A percentile compares a stretch with the other conserved stretches of the same genome.
Evolutionary conservation across 30 jellyfish, hydroid and myxozoan genomes (phyloP).

Genomic region (Cassiopea andromeda): DNA sequence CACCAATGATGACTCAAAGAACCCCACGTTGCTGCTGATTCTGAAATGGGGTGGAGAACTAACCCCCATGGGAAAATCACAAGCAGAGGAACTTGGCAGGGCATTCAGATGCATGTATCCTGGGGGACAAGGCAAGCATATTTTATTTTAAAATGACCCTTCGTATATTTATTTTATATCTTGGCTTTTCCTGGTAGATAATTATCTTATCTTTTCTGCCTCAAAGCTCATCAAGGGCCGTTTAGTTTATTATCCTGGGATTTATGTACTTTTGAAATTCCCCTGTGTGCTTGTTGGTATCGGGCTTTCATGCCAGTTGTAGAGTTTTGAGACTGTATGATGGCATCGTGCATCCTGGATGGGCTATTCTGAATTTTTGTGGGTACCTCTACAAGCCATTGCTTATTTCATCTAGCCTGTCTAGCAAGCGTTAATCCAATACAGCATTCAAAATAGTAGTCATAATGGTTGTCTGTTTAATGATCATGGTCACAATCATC

Average conservation of each 20-base stretch:
- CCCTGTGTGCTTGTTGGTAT: too few relatives aligned
- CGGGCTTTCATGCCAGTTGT: too few relatives aligned
- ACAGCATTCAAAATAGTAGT: neutral
- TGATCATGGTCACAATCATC: neutral
- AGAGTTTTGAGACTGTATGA: too few relatives aligned
- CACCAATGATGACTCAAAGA: constrained; percentile 54
- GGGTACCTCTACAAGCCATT: neutral
- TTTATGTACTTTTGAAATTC: too few relatives aligned
- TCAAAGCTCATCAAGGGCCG: too few relatives aligned
- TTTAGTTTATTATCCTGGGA: too few relatives aligned
- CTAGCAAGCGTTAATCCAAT: neutral
- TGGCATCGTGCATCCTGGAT: too few relatives aligned
- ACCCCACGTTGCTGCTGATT: constrained; percentile 79
- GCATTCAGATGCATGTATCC: constrained; percentile 97
- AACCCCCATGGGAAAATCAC: constrained; percentile 95
- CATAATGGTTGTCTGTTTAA: neutral
- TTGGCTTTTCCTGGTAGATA: neutral
- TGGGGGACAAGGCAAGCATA: constrained; percentile 90
- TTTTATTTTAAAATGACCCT: neutral
- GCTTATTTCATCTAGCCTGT: neutral
- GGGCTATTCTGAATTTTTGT: neutral
- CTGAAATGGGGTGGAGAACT: constrained; percentile 99
- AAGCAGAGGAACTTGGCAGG: constrained; percentile 96
- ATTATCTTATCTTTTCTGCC: too few relatives aligned
- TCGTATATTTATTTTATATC: neutral